Conservation (phyloP, 2,113 vertebrate genomes). For the Menidia beryllina region DNA sequence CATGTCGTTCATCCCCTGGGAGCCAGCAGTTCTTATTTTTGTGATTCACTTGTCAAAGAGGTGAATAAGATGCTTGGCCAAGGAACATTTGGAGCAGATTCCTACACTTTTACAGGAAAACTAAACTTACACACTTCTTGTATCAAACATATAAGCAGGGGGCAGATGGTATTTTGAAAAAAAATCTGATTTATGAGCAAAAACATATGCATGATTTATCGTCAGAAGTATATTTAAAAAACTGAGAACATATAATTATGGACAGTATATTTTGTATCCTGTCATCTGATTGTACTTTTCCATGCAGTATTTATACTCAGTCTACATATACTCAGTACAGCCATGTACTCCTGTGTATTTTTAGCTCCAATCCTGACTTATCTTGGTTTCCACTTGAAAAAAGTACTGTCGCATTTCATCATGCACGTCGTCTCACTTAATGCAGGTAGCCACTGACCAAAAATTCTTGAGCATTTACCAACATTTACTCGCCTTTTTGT, state of each 20-base stretch:
- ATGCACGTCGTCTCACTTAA: background rate
- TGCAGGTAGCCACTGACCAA: background rate
- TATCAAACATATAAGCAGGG: conserved; percentile 30
- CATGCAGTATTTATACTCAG: background rate
- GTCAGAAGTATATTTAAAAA: background rate
- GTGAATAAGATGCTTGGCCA: conserved; percentile 49
- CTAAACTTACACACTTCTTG: background rate
- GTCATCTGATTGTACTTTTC: background rate
- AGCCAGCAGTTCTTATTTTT: conserved; percentile 44
- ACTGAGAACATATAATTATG: background rate
- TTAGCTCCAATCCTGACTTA: background rate
- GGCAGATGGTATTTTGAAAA: conserved; percentile 16
- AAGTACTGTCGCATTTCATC: conserved; percentile 21
- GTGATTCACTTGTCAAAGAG: conserved; percentile 50
- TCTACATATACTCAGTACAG: background rate
- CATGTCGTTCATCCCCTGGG: conserved; percentile 7
- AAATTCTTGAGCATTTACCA: background rate
- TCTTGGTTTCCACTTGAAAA: conserved; percentile 8
- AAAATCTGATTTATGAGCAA: background rate
- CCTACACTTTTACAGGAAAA: conserved; percentile 20
- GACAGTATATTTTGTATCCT: background rate
- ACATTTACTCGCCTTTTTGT: background rate
- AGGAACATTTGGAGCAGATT: conserved; percentile 37
- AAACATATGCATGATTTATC: conserved; percentile 6
- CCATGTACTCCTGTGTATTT: background rate